These are phyloP conservation scores for Amaurobius ferox DNA, from an alignment of 2,888 invertebrate genomes.

Conservation along the genomic window DNA sequence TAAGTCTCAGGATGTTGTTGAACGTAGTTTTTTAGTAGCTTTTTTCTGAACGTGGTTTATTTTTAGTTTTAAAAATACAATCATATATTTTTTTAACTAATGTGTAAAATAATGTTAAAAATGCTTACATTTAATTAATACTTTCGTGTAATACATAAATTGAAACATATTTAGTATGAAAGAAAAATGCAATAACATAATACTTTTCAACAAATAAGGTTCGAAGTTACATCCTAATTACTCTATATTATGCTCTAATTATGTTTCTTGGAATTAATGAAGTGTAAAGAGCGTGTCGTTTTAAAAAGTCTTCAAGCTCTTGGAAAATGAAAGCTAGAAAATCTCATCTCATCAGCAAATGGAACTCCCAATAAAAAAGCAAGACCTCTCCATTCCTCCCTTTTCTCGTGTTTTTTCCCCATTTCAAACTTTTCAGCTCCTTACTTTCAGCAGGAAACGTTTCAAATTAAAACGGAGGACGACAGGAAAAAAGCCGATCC, in stretches of 20 bases:
- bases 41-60: no score
- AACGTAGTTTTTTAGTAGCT: no score
- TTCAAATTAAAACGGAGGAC: conserved; percentile 13
- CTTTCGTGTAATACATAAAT: no score
- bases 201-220: not conserved
- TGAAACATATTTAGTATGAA: no score
- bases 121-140: no score
- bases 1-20: no score
- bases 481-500: not conserved
- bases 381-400: not conserved
- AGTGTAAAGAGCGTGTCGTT: not conserved
- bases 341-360: conserved; percentile 1
- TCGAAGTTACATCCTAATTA: not conserved
- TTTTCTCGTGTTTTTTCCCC: not conserved
- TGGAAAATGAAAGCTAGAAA: not conserved
- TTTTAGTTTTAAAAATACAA: no score
- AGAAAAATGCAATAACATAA: no score
- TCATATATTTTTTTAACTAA: no score
- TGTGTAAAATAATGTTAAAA: no score
- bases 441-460: not conserved
- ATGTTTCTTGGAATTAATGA: not conserved
- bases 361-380: not conserved
- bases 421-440: not conserved
- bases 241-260: not conserved
- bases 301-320: not conserved